These are phyloP conservation scores for Hipposideros armiger DNA, from an alignment of 2,113 vertebrate species.

Conservation along the genomic window DNA sequence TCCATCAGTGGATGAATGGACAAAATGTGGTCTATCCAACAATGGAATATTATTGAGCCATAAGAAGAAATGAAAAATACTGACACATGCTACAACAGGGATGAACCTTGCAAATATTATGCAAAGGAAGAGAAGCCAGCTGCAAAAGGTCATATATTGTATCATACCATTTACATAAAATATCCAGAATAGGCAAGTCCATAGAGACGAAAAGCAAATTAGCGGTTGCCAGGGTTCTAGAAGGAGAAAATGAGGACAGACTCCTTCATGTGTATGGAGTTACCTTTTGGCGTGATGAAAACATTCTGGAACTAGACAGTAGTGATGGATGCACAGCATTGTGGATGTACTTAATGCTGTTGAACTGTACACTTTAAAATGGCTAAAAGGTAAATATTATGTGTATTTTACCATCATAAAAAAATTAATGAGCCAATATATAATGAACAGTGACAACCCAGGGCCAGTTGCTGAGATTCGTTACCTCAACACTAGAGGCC, in stretches of 20 bases:
- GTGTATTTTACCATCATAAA: conserved; percentile 29
- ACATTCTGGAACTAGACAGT: not conserved
- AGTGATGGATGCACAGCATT: not conserved
- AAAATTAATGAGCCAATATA: not conserved
- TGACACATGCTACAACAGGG: not conserved
- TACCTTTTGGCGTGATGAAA: not conserved
- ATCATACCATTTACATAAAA: not conserved
- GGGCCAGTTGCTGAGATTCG: not conserved
- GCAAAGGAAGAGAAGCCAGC: not conserved
- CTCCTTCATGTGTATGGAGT: not conserved
- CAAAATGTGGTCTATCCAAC: not conserved
- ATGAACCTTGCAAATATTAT: not conserved
- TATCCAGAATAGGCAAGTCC: not conserved
- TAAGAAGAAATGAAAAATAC: not conserved
- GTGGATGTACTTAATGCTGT: not conserved
- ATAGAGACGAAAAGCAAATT: not conserved
- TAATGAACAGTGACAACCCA: not conserved
- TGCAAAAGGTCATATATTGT: not conserved
- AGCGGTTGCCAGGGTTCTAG: not conserved
- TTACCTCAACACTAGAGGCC: not conserved
- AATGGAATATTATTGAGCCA: not conserved
- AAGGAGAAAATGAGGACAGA: not conserved
- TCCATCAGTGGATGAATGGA: not conserved
- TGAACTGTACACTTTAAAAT: not conserved
- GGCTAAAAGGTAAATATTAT: not conserved